A percentile compares a stretch with the other conserved stretches of the same genome.
Evolutionary conservation across 2,797 vertebrate species (phyloP).

Genomic region (Petrocephalus sullivani): DNA sequence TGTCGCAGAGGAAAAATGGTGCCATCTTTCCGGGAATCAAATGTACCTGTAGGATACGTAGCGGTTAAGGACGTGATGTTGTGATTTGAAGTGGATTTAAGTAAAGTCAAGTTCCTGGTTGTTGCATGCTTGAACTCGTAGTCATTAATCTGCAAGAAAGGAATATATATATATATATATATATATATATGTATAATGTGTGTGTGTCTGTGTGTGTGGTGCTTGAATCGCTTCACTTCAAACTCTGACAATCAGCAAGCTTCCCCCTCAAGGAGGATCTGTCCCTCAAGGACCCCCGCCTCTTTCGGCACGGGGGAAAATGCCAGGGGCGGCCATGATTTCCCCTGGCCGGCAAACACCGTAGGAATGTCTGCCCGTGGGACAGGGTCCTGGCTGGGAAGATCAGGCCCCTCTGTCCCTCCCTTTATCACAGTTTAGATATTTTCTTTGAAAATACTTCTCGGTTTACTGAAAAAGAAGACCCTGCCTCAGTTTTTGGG

Average conservation of each 20-base stretch:
- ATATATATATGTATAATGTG: not conserved
- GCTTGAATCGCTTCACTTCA: not conserved
- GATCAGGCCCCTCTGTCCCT: not conserved
- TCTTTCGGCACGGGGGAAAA: not conserved
- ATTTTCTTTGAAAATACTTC: slow-evolving; percentile 27
- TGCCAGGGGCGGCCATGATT: not conserved
- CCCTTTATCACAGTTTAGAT: slow-evolving; percentile 25
- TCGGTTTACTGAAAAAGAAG: slow-evolving; percentile 31
- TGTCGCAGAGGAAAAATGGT: not conserved
- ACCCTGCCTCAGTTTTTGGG: not conserved
- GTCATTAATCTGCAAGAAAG: not conserved
- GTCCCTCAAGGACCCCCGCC: not conserved
- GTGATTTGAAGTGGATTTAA: not conserved
- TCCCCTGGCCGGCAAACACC: not conserved
- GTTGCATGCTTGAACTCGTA: not conserved
- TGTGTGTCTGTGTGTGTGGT: not conserved
- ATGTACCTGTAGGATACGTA: not conserved
- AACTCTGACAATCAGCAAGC: not conserved
- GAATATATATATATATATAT: not conserved
- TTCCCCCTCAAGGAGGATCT: not conserved
- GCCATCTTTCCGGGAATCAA: not conserved
- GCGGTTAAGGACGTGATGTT: not conserved
- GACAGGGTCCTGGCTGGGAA: not conserved
- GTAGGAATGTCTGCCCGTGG: not conserved
- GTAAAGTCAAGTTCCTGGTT: not conserved